These are phyloP conservation scores for Lophochroa leadbeateri DNA, from an alignment of 2,113 vertebrate species.

Conservation along the genomic window DNA sequence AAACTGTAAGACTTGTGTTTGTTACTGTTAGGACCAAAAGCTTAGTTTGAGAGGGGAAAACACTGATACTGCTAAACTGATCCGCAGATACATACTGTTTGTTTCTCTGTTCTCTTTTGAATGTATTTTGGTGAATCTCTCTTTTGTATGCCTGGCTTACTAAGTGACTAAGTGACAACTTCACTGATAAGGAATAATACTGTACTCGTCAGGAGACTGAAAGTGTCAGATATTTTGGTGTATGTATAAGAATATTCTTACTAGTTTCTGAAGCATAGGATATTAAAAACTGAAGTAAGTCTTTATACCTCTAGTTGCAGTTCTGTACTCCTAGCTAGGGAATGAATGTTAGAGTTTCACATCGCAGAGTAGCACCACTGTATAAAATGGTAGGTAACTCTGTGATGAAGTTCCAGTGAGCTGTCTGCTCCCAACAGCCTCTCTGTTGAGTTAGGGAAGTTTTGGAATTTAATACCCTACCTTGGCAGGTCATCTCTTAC, in stretches of 20 bases:
- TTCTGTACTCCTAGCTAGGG: background rate
- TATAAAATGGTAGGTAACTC: background rate
- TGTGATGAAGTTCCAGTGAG: background rate
- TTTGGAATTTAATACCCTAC: background rate
- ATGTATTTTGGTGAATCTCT: background rate
- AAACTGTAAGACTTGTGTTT: background rate
- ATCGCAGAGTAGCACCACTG: fast-evolving
- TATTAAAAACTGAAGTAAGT: background rate
- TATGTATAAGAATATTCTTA: background rate
- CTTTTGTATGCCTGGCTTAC: background rate
- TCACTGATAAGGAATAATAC: background rate
- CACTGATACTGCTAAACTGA: background rate
- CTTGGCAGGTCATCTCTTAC: background rate
- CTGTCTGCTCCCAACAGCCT: background rate
- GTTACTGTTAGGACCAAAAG: background rate
- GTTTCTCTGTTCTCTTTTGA: background rate
- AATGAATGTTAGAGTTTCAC: background rate
- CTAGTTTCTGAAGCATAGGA: background rate
- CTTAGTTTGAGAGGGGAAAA: background rate
- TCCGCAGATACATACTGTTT: background rate
- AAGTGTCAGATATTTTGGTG: background rate
- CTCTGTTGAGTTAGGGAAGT: background rate
- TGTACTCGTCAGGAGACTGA: background rate
- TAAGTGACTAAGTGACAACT: background rate
- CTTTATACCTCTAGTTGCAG: background rate